phyloP scores from a whole-genome alignment of 2,113 vertebrate genomes.

The Thunnus thynnus region DNA sequence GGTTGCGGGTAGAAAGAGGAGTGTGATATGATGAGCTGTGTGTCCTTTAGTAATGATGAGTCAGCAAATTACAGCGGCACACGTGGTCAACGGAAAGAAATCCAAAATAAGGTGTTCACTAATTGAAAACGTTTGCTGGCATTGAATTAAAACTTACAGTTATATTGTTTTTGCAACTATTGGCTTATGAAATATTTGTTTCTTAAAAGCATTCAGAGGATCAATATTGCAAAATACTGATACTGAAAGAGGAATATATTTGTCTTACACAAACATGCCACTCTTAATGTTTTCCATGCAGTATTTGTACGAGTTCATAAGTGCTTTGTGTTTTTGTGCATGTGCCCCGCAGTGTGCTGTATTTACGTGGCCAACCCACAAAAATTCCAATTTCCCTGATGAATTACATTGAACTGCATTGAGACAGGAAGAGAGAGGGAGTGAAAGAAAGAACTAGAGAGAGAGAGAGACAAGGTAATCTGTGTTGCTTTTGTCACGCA shows the following conservation, averaged over 20 bases:
- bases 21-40: slow-evolving; percentile 45
- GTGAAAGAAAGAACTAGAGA: slow-evolving; percentile 3
- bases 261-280: too few species aligned
- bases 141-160: neutral
- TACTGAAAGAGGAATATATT: too few species aligned
- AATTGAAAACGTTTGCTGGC: neutral
- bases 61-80: slow-evolving; percentile 59
- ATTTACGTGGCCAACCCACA: slow-evolving; percentile 10
- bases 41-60: slow-evolving; percentile 69
- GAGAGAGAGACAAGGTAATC: slow-evolving; percentile 49
- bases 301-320: neutral
- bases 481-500: slow-evolving; percentile 51
- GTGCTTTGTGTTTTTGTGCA: neutral
- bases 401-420: slow-evolving; percentile 65
- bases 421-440: slow-evolving; percentile 61
- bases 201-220: too few species aligned
- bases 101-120: slow-evolving; percentile 3
- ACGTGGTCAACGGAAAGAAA: slow-evolving; percentile 6
- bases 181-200: neutral
- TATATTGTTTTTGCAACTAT: neutral
- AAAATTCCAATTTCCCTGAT: slow-evolving; percentile 63
- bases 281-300: neutral
- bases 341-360: neutral
- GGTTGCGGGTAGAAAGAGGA: slow-evolving; percentile 42
- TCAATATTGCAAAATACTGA: too few species aligned